Percentiles rank a stretch among this genome's conserved stretches.
These are phyloP conservation scores for Caiman crocodilus DNA, from an alignment of 2,797 vertebrate species.

Conservation along the genomic window DNA sequence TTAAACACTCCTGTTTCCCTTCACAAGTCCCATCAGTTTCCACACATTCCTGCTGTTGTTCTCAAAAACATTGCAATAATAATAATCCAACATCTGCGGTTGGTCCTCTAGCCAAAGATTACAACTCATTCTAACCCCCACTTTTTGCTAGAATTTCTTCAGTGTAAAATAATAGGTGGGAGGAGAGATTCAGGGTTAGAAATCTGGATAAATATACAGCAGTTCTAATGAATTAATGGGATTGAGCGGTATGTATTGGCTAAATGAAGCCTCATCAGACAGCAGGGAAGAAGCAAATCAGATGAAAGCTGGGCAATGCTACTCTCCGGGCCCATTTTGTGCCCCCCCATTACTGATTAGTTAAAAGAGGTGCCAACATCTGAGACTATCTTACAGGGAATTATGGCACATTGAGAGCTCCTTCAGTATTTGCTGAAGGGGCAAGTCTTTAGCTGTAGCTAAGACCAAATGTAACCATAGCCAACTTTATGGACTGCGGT, in stretches of 20 bases:
- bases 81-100: slow-evolving; percentile 70
- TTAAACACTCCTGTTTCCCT: slow-evolving; percentile 2
- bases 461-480: not conserved
- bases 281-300: slow-evolving; percentile 23
- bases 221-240: slow-evolving; percentile 26
- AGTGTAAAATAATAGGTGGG: slow-evolving; percentile 29
- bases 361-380: slow-evolving; percentile 47
- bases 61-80: slow-evolving; percentile 55
- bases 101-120: slow-evolving; percentile 57
- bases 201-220: slow-evolving; percentile 39
- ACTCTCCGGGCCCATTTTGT: slow-evolving; percentile 6
- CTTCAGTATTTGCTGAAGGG: not conserved
- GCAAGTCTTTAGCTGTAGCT: not conserved
- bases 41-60: slow-evolving; percentile 66
- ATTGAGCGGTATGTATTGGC: slow-evolving; percentile 6
- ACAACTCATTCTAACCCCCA: slow-evolving; percentile 49
- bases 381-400: slow-evolving; percentile 59
- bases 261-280: not conserved
- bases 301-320: slow-evolving; percentile 33
- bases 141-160: slow-evolving; percentile 30
- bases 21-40: slow-evolving; percentile 18
- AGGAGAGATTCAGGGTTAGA: slow-evolving; percentile 16
- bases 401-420: slow-evolving; percentile 27
- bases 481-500: not conserved
- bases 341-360: slow-evolving; percentile 34